These are phyloP conservation scores for Drosophila mauritiana DNA, from an alignment of 1,140 invertebrate genomes.

Conservation along the genomic window DNA sequence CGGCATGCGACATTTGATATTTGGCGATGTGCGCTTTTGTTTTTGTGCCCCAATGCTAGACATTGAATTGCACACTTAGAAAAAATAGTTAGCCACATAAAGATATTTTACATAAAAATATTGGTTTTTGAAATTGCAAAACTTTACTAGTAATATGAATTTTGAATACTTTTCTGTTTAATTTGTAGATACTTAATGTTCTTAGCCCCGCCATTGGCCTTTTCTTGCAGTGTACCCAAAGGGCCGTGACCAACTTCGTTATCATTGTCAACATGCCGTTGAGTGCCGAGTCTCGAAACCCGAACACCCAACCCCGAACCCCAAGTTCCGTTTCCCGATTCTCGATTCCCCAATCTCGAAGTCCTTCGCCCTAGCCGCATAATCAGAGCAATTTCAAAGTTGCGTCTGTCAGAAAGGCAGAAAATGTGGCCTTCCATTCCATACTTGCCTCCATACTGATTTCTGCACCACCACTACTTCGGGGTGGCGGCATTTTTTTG, in stretches of 20 bases:
- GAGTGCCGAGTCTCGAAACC: conserved; percentile 43
- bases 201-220: too few species aligned
- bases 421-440: conserved; percentile 56
- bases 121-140: too few species aligned
- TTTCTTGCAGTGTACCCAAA: not conserved
- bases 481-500: not conserved
- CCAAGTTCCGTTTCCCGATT: not conserved
- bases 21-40: conserved; percentile 52
- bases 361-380: conserved; percentile 43
- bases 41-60: not conserved
- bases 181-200: too few species aligned
- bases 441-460: not conserved
- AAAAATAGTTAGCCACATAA: not conserved
- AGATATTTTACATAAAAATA: too few species aligned
- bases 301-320: conserved; percentile 10
- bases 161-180: too few species aligned
- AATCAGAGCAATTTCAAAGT: conserved; percentile 81
- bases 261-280: conserved; percentile 82
- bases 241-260: conserved; percentile 75
- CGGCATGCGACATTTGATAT: conserved; percentile 80
- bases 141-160: too few species aligned
- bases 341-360: not conserved
- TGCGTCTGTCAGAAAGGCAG: conserved; percentile 78
- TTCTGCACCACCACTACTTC: conserved; percentile 10
- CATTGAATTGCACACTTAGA: conserved; percentile 6